Base-by-base conservation (phyloP, 2,113 vertebrate genomes). In the Syrmaticus mikado region DNA sequence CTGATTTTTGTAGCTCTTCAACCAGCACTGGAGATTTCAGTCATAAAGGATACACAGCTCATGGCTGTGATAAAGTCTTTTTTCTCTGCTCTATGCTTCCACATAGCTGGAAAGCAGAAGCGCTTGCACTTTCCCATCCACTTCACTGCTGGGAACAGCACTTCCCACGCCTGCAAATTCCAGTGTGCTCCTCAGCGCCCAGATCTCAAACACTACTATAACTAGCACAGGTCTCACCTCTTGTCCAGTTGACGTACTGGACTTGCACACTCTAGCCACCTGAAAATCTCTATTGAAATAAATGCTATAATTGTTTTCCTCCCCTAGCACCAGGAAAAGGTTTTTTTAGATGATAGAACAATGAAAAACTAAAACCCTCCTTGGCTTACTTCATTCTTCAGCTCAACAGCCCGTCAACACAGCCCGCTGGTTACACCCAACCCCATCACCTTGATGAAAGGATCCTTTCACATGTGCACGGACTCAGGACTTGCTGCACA, bases 401-500 rank as follows among this genome's bases (percentile, higher is more conserved):
- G 53, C 40, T 70, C 3, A 3, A 28, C 30, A 78, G 73, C 18
- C 1, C 14, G 53, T 0, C 2, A 7, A 8, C 53, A 76, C 45
- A 62, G 45, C 21, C 72, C 40, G 64, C 0, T 74, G 64, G 34
- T 46, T 89, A 41, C 14, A 48, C 19, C n/a, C 62, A 74, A 70
- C 79, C n/a, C 52, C 53, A 30, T 7, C 50, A 80, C 24, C 73
- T 60, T 58, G 17, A 50, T 36, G 30, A 88, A 82, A 40, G 15
- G 73, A 55, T 11, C 75, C 34, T 43, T 93, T 65, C 14, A 64
- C 70, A 24, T 0, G 0, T 40, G 32, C 82, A 53, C 66, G 50
- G 12, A 41, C 27, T 53, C 0, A 0, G 8, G 27, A 32, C 50
- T 25, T 52, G 72, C 57, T 68, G 58, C 32, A 10, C 1, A 48